A percentile compares a stretch with the other conserved stretches of the same genome.
phyloP scores from a whole-genome alignment of 2,888 invertebrate species.

The Andrena bucephala region DNA sequence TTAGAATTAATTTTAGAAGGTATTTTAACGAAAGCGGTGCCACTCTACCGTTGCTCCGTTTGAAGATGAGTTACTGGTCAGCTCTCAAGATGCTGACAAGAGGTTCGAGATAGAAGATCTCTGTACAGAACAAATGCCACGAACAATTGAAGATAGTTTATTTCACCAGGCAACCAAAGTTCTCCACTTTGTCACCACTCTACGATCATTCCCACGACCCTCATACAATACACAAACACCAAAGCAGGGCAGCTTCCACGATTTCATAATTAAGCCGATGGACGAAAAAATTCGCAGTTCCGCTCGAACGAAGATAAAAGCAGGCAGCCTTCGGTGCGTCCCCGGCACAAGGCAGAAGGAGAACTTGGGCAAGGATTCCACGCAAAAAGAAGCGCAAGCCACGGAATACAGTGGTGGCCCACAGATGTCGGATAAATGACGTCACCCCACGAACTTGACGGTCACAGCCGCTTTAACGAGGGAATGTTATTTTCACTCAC shows the following conservation, averaged over 20 bases:
- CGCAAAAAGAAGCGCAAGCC: constrained; percentile 63
- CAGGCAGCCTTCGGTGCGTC: constrained; percentile 19
- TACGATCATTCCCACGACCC: background rate
- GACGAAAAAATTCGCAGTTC: constrained; percentile 18
- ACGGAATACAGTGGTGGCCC: constrained; percentile 43
- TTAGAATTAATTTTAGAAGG: constrained; percentile 17
- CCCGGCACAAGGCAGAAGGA: background rate
- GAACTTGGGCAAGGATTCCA: constrained; percentile 49
- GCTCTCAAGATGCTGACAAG: no score
- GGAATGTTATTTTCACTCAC: constrained; percentile 60
- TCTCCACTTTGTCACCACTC: background rate
- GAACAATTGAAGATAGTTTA: no score
- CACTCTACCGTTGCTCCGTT: no score
- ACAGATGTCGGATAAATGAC: constrained; percentile 76
- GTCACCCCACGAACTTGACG: constrained; percentile 76
- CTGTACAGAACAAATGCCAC: no score
- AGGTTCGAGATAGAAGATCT: no score
- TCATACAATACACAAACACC: background rate
- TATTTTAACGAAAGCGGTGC: background rate
- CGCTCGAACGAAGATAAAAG: constrained; percentile 24
- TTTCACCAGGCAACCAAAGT: background rate
- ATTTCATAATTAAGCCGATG: constrained; percentile 32
- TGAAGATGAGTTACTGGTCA: no score
- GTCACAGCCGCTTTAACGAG: constrained; percentile 66
- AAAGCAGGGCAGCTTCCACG: background rate